Evolutionary conservation across 2,888 invertebrate species (phyloP).

Genomic region (Achlya flavicornis): DNA sequence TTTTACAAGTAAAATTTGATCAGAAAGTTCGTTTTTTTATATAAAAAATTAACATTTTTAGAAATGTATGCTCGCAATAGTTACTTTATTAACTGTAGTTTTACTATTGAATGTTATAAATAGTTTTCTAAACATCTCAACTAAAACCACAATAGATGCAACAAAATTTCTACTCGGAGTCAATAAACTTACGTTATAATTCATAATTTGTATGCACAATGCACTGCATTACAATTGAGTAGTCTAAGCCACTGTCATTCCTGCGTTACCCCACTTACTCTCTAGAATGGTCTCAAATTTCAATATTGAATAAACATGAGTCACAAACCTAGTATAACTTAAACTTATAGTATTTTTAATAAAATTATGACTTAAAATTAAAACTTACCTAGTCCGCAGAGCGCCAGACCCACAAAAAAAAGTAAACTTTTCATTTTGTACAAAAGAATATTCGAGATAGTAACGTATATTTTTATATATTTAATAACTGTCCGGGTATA

Average conservation of each 20-base stretch:
- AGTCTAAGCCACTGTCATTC: slow-evolving; percentile 5
- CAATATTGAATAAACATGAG: slow-evolving; percentile 9
- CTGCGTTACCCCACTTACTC: not conserved
- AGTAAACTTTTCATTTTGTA: slow-evolving; percentile 69
- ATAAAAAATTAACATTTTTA: no score
- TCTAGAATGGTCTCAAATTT: slow-evolving; percentile 10
- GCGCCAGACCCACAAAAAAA: slow-evolving; percentile 54
- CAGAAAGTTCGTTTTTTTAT: no score
- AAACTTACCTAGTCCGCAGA: slow-evolving; percentile 69
- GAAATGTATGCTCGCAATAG: no score
- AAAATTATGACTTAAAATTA: slow-evolving; percentile 29
- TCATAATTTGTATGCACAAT: not conserved
- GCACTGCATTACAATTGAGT: not conserved
- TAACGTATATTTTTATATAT: slow-evolving; percentile 38
- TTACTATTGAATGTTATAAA: no score
- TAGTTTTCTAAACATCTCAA: not conserved
- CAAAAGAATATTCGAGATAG: slow-evolving; percentile 29
- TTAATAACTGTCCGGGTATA: slow-evolving; percentile 46
- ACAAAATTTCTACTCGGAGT: not conserved
- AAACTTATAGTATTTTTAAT: slow-evolving; percentile 21
- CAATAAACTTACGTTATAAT: slow-evolving; percentile 4
- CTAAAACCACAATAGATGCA: not conserved
- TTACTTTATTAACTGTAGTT: no score
- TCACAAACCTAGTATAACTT: slow-evolving; percentile 12
- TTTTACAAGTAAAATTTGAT: no score